phyloP scores from a whole-genome alignment of 2,113 vertebrate species.

The Psilopsiagon aymara region DNA sequence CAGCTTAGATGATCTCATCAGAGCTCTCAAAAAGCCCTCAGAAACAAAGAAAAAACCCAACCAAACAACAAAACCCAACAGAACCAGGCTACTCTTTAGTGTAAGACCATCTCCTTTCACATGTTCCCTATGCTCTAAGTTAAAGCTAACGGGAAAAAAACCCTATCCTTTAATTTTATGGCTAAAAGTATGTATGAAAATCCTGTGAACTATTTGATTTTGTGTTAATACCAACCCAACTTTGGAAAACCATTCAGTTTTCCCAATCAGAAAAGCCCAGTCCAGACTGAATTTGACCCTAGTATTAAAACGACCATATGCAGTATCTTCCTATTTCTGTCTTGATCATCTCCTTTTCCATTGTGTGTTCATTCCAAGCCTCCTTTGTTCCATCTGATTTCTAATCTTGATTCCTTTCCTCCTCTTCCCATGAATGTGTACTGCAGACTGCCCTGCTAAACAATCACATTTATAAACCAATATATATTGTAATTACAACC shows the following conservation, averaged over 20 bases:
- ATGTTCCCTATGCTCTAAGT: not conserved
- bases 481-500: constrained; percentile 69
- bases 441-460: constrained; percentile 28
- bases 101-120: not conserved
- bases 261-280: not conserved
- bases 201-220: not conserved
- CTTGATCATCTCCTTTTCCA: not conserved
- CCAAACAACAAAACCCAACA: not conserved
- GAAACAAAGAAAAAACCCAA: not conserved
- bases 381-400: constrained; percentile 53
- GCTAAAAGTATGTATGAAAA: not conserved
- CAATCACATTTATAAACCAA: constrained; percentile 59
- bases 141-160: not conserved
- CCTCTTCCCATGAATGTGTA: not conserved
- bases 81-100: not conserved
- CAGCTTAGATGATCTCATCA: not conserved
- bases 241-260: not conserved
- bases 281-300: not conserved
- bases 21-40: not conserved
- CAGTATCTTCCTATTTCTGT: not conserved
- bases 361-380: not conserved
- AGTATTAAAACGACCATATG: not conserved
- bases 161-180: not conserved
- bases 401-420: constrained; percentile 44
- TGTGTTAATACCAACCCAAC: not conserved